Evolutionary conservation across 2,113 vertebrate species (phyloP), one percentile per base, ranked within the genome.

Genomic region (Misgurnus mizolepis): DNA sequence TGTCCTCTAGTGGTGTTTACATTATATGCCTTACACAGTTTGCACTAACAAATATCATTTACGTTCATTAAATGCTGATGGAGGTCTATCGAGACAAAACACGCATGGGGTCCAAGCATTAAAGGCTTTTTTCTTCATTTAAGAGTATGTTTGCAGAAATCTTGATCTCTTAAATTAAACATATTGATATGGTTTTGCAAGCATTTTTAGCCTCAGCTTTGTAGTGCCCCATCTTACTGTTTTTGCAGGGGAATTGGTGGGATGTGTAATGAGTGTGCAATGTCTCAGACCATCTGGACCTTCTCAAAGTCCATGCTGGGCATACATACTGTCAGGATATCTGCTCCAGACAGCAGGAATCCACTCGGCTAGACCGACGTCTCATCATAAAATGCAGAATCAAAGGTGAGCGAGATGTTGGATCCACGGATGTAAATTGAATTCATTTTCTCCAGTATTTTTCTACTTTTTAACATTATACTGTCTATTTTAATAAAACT

Each of bases 1-100:
- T 93, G 86, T 92, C 87, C 88, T 89, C 89, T 88, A 88, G 90
- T 82, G 79, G 78, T 90, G 87, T 89, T 89, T 87, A 53, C 67
- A 87, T 82, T 76, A 12, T 61, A 82, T 80, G 64, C 80, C 12
- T 86, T 73, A 62, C 53, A 77, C 11, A 56, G 41, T 39, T 18
- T 75, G 79, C 62, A 40, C 61, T 66, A 47, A 70, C 75, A 77
- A 77, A 66, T 53, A 65, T 65, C 61, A 66, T 77, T 66, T 65
- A 55, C 67, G 53, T 61, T 77, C 61, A 65, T 76, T 65, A 15
- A 55, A 58, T 53, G 12, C 58, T 64, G 62, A 77, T 55, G 62
- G 61, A 77, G 62, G 75, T 77, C 61, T 62, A 55, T 77, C 15
- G n/a, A 67, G 53, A 77, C 61, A 66, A 50, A 77, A 39, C 17